A percentile compares a stretch with the other conserved stretches of the same genome.
phyloP scores from a whole-genome alignment of 2,113 vertebrate species.

The Spea multiplicata region DNA sequence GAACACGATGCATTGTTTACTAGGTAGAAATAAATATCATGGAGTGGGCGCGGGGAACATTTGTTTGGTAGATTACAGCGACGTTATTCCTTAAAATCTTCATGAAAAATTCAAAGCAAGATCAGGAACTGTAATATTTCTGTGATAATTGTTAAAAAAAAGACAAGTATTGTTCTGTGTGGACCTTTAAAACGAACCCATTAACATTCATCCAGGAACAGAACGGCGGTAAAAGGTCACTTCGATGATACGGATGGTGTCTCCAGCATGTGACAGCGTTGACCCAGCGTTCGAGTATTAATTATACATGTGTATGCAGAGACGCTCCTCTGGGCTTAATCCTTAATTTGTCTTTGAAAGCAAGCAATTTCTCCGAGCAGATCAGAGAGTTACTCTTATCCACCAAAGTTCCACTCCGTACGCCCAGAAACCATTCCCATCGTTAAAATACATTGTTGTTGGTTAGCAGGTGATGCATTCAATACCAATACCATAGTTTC shows the following conservation, averaged over 20 bases:
- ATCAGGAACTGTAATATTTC: conserved; percentile 31
- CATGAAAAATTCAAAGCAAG: conserved; percentile 36
- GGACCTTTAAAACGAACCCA: conserved; percentile 30
- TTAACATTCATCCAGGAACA: conserved; percentile 37
- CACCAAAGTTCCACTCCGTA: too few species aligned
- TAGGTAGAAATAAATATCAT: conserved; percentile 17
- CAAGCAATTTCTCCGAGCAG: background rate
- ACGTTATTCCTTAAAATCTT: conserved; percentile 26
- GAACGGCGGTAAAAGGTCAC: conserved; percentile 15
- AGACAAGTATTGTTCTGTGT: conserved; percentile 27
- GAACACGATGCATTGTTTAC: conserved; percentile 10
- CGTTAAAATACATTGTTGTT: too few species aligned
- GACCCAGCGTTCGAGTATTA: conserved; percentile 11
- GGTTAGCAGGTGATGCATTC: too few species aligned
- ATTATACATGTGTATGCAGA: conserved; percentile 24
- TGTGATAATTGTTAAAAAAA: conserved; percentile 28
- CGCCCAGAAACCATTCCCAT: too few species aligned
- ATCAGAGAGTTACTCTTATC: background rate
- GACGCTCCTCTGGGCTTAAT: conserved; percentile 22
- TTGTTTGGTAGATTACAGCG: conserved; percentile 20
- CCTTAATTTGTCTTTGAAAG: conserved; percentile 31
- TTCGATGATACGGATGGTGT: background rate
- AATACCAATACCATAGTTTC: too few species aligned
- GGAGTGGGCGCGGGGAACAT: conserved; percentile 11
- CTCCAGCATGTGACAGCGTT: background rate